phyloP scores from a whole-genome alignment of 2,888 invertebrate genomes.

The Cactoblastis cactorum region DNA sequence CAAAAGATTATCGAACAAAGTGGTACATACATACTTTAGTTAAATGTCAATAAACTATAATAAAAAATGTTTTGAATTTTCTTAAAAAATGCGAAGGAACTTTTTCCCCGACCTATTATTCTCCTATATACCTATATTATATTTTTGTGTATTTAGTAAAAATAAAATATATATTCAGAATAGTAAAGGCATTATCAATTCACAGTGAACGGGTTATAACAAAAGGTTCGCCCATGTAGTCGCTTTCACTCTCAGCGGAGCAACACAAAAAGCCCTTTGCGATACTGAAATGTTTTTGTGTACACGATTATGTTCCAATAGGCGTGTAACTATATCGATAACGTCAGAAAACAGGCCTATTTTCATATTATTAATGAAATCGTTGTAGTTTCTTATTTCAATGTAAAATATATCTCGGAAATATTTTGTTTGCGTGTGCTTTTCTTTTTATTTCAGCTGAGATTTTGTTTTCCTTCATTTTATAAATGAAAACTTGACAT shows the following conservation, averaged over 20 bases:
- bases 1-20: no score
- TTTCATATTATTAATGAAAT: neutral
- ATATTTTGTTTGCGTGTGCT: no score
- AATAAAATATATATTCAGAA: neutral
- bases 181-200: slow-evolving; percentile 58
- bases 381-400: neutral
- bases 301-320: slow-evolving; percentile 24
- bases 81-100: no score
- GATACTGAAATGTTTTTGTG: slow-evolving; percentile 41
- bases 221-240: slow-evolving; percentile 55
- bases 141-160: neutral
- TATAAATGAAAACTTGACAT: no score
- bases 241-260: slow-evolving; percentile 45
- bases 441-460: no score
- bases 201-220: slow-evolving; percentile 60
- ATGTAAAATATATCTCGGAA: neutral
- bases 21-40: no score
- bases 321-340: slow-evolving; percentile 5
- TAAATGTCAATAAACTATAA: no score
- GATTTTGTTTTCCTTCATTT: no score
- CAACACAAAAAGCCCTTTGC: slow-evolving; percentile 48
- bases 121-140: neutral
- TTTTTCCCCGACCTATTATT: no score
- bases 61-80: no score
- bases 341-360: neutral